phyloP scores from a whole-genome alignment of 2,113 vertebrate species.

The Acrocephalus arundinaceus region DNA sequence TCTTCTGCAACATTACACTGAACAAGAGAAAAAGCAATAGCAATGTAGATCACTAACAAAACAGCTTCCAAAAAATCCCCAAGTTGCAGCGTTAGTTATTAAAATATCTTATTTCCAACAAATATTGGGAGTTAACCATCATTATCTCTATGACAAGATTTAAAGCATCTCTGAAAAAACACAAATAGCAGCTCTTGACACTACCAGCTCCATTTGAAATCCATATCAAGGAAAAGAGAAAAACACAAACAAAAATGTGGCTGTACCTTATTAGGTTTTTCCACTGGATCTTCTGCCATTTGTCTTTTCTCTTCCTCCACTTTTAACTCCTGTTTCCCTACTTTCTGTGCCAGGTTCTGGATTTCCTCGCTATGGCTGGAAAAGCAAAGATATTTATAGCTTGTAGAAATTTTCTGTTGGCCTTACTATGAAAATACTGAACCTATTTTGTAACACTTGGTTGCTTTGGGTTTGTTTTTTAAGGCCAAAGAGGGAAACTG shows the following conservation, averaged over 20 bases:
- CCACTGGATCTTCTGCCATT: background rate
- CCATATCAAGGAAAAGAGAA: background rate
- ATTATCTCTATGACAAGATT: background rate
- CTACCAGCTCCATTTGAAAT: background rate
- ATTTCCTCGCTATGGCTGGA: constrained; percentile 65
- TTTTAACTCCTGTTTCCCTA: constrained; percentile 53
- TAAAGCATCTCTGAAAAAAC: background rate
- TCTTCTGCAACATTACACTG: background rate
- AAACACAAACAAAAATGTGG: background rate
- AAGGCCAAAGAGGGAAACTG: background rate
- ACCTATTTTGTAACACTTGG: background rate
- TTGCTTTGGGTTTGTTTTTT: background rate
- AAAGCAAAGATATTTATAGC: background rate
- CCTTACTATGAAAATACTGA: background rate
- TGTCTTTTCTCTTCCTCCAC: constrained; percentile 27
- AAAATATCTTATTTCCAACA: background rate
- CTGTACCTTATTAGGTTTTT: constrained; percentile 53
- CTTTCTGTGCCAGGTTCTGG: constrained; percentile 54
- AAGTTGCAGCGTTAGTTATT: background rate
- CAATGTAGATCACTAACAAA: background rate
- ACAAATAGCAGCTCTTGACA: background rate
- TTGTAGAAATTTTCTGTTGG: background rate
- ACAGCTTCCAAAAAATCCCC: background rate
- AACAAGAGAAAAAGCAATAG: background rate
- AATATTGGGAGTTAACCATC: background rate